phyloP scores from a whole-genome alignment of 2,888 invertebrate genomes.

The Xanthia icteritia region DNA sequence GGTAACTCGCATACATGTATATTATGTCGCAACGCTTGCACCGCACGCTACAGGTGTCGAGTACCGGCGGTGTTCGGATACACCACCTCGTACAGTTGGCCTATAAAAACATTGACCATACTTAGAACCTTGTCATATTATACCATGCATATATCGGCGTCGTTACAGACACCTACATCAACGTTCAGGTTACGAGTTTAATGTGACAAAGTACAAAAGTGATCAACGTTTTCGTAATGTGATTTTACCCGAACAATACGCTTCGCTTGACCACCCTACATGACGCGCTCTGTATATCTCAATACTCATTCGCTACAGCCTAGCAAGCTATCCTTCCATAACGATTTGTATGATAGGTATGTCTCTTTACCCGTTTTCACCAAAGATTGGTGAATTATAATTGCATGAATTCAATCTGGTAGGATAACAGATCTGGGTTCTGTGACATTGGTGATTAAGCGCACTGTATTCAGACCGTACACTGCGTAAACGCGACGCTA shows the following conservation, averaged over 20 bases:
- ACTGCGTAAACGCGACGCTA: not conserved
- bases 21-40: slow-evolving; percentile 80
- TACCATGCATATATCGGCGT: not conserved
- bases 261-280: slow-evolving; percentile 56
- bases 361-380: not conserved
- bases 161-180: not conserved
- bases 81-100: slow-evolving; percentile 13
- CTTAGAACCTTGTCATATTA: slow-evolving; percentile 2
- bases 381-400: not conserved
- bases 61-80: not conserved
- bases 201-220: slow-evolving; percentile 20
- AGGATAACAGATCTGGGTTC: not conserved
- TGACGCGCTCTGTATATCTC: slow-evolving; percentile 23
- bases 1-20: slow-evolving; percentile 90
- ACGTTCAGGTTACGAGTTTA: not conserved
- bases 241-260: slow-evolving; percentile 18
- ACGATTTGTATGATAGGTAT: not conserved
- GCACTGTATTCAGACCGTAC: not conserved
- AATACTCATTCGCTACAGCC: slow-evolving; percentile 40
- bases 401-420: not conserved
- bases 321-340: slow-evolving; percentile 11
- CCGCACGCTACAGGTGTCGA: slow-evolving; percentile 70
- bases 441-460: not conserved
- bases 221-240: slow-evolving; percentile 27
- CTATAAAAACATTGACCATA: slow-evolving; percentile 17